Evolutionary conservation across 2,888 invertebrate genomes (phyloP).

Genomic region (Pecten maximus): DNA sequence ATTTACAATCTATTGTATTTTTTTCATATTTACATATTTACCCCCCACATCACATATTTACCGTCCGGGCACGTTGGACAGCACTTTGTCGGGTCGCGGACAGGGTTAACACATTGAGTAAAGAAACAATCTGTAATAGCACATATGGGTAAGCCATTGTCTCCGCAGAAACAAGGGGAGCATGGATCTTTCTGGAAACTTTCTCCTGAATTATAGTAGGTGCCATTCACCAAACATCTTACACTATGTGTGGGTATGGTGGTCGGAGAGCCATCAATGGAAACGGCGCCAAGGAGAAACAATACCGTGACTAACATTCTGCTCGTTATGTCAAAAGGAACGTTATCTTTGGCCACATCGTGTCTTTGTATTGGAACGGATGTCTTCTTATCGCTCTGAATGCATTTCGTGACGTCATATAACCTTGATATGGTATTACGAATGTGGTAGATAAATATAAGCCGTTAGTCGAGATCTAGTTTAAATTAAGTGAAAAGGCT

Average conservation of each 20-base stretch:
- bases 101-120: constrained; percentile 60
- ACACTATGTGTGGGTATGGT: background rate
- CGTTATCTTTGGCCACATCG: background rate
- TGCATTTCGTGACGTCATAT: background rate
- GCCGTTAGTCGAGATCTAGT: too few relatives aligned
- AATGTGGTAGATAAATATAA: too few relatives aligned
- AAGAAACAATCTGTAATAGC: constrained; percentile 61
- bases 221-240: constrained; percentile 50
- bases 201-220: constrained; percentile 48
- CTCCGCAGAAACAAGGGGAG: constrained; percentile 53
- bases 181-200: constrained; percentile 55
- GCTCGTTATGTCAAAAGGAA: background rate
- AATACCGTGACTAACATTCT: background rate
- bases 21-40: too few relatives aligned
- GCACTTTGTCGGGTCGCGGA: constrained; percentile 61
- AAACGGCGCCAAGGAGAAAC: background rate
- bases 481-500: too few relatives aligned
- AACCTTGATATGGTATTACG: background rate
- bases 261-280: background rate
- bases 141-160: constrained; percentile 53
- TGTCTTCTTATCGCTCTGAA: background rate
- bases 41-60: too few relatives aligned
- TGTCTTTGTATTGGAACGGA: background rate
- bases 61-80: constrained; percentile 63
- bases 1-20: too few relatives aligned